phyloP scores from a whole-genome alignment of 1,140 invertebrate species.

The Pachyrhynchus sulphureomaculatus region DNA sequence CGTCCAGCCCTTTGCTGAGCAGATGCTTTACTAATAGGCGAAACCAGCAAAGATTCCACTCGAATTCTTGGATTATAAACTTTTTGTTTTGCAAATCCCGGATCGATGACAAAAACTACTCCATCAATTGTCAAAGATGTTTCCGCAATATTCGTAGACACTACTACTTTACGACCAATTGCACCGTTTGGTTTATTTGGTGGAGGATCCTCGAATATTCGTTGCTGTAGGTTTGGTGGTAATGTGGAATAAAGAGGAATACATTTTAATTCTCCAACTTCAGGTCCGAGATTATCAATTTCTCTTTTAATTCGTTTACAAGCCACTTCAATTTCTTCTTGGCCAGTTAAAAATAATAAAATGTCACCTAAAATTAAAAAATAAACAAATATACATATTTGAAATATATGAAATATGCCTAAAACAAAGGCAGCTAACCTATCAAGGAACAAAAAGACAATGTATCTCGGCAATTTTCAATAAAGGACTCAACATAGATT shows the following conservation, averaged over 20 bases:
- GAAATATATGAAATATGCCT: not conserved
- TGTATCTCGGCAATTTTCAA: too few species aligned
- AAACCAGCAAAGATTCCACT: conserved; percentile 96
- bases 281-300: conserved; percentile 94
- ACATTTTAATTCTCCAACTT: conserved; percentile 96
- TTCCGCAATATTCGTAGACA: conserved; percentile 99
- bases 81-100: conserved; percentile 99
- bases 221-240: conserved; percentile 95
- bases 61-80: conserved; percentile 96
- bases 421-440: not conserved
- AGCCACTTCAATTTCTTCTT: conserved; percentile 98
- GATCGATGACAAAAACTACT: conserved; percentile 99
- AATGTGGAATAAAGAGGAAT: conserved; percentile 98
- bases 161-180: conserved; percentile 94
- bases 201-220: conserved; percentile 95
- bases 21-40: conserved; percentile 99
- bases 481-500: too few species aligned
- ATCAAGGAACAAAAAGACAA: too few species aligned
- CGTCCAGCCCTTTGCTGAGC: conserved; percentile 97
- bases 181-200: conserved; percentile 91
- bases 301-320: conserved; percentile 97
- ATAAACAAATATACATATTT: not conserved
- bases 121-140: conserved; percentile 99
- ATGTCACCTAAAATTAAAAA: conserved; percentile 29
- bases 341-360: conserved; percentile 87